These are phyloP conservation scores for Parnassius mnemosyne DNA, from an alignment of 2,888 invertebrate genomes.

Conservation along the genomic window DNA sequence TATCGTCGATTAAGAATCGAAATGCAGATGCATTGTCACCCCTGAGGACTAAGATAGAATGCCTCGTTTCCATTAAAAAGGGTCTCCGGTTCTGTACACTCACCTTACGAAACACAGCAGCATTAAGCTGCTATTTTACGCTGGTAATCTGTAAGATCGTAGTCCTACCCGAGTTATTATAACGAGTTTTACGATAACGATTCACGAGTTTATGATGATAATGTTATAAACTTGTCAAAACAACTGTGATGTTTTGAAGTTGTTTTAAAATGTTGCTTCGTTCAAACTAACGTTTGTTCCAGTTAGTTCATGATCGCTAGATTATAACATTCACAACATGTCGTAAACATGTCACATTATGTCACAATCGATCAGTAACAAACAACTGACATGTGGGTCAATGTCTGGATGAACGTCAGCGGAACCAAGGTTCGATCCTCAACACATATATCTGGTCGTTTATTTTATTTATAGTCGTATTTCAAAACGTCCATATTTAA, in stretches of 20 bases:
- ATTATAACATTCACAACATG: constrained; percentile 5
- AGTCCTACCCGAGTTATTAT: too few species aligned
- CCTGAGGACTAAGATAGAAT: too few species aligned
- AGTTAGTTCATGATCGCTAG: neutral
- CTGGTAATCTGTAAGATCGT: too few species aligned
- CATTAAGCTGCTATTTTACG: too few species aligned
- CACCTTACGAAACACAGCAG: too few species aligned
- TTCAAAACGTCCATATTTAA: constrained; percentile 12
- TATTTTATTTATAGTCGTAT: constrained; percentile 11
- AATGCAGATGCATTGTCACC: too few species aligned
- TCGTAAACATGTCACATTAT: constrained; percentile 27
- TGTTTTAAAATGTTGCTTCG: too few species aligned
- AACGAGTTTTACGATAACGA: too few species aligned
- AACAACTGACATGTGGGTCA: constrained; percentile 41
- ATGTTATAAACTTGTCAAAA: neutral
- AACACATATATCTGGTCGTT: constrained; percentile 21
- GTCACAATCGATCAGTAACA: constrained; percentile 26
- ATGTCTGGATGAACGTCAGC: constrained; percentile 42
- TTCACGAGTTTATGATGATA: neutral
- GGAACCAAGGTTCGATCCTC: constrained; percentile 40
- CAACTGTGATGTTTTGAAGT: neutral
- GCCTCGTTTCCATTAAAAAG: too few species aligned
- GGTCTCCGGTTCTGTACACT: too few species aligned
- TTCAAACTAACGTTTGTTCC: neutral
- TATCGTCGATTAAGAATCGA: too few species aligned